These are phyloP conservation scores for Exocentrus adspersus DNA, from an alignment of 2,888 invertebrate genomes.

Conservation along the genomic window DNA sequence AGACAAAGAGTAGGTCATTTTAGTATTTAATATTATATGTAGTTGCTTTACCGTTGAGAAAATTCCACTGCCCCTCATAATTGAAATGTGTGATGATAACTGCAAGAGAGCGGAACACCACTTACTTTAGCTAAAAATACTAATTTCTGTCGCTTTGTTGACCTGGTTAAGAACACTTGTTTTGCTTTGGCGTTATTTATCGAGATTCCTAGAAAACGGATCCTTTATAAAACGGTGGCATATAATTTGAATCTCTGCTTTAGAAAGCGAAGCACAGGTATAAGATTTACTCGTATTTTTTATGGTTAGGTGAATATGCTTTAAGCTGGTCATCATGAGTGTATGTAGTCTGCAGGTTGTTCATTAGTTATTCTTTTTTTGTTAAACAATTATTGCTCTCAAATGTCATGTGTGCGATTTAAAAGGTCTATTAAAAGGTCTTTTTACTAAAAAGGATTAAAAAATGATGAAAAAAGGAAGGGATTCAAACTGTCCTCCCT, in stretches of 20 bases:
- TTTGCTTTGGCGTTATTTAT: conserved; percentile 2
- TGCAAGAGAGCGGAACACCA: neutral
- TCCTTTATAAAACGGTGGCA: conserved; percentile 5
- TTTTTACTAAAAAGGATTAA: no score
- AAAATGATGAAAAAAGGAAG: no score
- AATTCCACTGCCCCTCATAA: neutral
- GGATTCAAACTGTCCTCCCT: no score
- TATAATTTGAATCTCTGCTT: neutral
- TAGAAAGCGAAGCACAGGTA: neutral
- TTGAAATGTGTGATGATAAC: neutral
- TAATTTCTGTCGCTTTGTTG: conserved; percentile 1
- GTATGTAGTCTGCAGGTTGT: no score
- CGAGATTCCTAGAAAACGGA: conserved; percentile 6
- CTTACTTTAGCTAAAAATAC: neutral
- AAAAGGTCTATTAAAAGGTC: no score
- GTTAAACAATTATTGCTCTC: no score
- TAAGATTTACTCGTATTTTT: neutral
- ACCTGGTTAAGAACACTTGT: neutral
- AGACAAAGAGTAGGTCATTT: no score
- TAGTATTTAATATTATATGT: neutral
- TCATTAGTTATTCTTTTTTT: no score
- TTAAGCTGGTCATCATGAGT: neutral
- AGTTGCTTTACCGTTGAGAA: neutral
- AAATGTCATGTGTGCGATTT: no score
- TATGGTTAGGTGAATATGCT: neutral